phyloP scores from a whole-genome alignment of 2,113 vertebrate species.

The Seriola dumerili region DNA sequence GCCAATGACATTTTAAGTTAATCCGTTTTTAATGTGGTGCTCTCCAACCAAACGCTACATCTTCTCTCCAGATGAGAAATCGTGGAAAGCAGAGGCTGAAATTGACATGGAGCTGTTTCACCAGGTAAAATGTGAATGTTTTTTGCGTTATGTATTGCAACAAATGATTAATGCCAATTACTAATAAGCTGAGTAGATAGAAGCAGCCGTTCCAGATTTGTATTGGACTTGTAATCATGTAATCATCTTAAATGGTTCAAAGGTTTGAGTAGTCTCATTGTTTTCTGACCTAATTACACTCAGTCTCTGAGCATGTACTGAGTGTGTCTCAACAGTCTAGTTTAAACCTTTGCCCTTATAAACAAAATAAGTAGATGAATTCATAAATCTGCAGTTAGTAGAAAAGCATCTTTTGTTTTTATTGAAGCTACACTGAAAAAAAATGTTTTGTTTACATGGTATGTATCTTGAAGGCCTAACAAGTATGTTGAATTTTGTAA shows the following conservation, averaged over 20 bases:
- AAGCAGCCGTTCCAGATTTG: constrained; percentile 58
- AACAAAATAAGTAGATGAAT: constrained; percentile 26
- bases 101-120: constrained; percentile 99
- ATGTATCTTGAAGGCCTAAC: neutral
- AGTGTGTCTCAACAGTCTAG: constrained; percentile 63
- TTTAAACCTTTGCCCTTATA: constrained; percentile 60
- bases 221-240: constrained; percentile 59
- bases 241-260: constrained; percentile 77
- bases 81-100: constrained; percentile 98
- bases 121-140: constrained; percentile 87
- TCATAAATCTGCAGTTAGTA: constrained; percentile 18
- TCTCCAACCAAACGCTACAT: neutral
- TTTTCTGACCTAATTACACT: constrained; percentile 76
- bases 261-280: constrained; percentile 75
- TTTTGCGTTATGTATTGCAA: constrained; percentile 23
- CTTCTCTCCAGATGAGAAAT: constrained; percentile 90
- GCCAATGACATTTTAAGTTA: neutral
- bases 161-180: constrained; percentile 37
- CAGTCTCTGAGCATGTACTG: constrained; percentile 35
- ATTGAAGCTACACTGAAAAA: neutral
- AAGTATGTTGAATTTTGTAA: neutral
- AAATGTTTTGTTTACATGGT: neutral
- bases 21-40: neutral
- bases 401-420: neutral
- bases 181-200: constrained; percentile 51